Percentiles rank a stretch among this genome's conserved stretches.
Conservation (phyloP, 2,888 invertebrate species). For the Spicauda simplicius region DNA sequence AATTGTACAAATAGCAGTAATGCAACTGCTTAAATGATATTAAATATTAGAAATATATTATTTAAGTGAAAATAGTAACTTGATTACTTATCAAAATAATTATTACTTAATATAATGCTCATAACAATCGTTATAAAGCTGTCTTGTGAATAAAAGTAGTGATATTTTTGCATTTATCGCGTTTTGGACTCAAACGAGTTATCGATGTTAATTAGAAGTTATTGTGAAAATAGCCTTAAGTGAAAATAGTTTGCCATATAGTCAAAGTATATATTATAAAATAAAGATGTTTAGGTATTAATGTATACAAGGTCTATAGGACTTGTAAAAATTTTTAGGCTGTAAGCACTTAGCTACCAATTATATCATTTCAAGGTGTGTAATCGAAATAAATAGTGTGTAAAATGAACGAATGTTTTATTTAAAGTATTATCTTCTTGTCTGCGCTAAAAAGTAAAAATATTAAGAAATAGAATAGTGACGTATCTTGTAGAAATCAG, state of each 20-base stretch:
- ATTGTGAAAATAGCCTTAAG: background rate
- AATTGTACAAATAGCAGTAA: background rate
- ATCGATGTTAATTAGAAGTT: slow-evolving; percentile 3
- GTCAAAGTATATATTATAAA: background rate
- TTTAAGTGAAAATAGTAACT: background rate
- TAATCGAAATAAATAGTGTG: slow-evolving; percentile 24
- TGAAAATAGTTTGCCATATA: background rate
- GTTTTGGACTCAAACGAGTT: slow-evolving; percentile 5
- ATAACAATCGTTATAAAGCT: slow-evolving; percentile 8
- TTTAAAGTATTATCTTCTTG: background rate
- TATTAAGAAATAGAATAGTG: too few species aligned
- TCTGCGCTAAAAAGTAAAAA: too few species aligned
- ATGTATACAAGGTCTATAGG: slow-evolving; percentile 2
- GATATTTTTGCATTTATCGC: slow-evolving; percentile 26
- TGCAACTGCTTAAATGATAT: background rate
- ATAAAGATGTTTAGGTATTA: background rate
- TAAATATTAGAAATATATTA: background rate
- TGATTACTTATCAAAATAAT: background rate
- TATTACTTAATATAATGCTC: background rate
- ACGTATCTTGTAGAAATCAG: too few species aligned
- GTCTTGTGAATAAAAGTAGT: slow-evolving; percentile 20
- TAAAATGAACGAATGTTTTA: background rate
- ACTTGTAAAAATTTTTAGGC: slow-evolving; percentile 15
- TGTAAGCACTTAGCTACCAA: slow-evolving; percentile 11
- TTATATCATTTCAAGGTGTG: slow-evolving; percentile 3